These are phyloP conservation scores for Stenopsyche tienmushanensis DNA, from an alignment of 1,140 invertebrate genomes.

Conservation along the genomic window DNA sequence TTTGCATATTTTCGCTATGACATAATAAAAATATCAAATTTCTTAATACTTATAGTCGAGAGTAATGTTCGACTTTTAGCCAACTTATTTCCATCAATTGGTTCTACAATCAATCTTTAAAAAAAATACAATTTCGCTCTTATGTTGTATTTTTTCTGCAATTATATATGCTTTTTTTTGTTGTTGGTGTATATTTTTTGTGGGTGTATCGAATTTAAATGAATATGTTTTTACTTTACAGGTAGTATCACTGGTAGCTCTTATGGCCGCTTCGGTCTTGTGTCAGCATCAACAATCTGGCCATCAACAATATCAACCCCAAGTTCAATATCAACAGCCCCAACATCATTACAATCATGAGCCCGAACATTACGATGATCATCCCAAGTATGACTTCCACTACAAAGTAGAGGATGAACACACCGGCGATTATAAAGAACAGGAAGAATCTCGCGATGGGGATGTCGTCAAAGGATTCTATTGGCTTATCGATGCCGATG, in stretches of 20 bases:
- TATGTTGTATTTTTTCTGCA: no score
- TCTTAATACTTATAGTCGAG: no score
- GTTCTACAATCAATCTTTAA: no score
- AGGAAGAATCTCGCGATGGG: slow-evolving; percentile 58
- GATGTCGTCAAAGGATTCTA: slow-evolving; percentile 55
- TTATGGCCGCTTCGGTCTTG: slow-evolving; percentile 18
- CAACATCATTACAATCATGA: slow-evolving; percentile 36
- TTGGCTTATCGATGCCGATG: slow-evolving; percentile 46
- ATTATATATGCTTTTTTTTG: no score
- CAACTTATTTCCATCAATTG: no score
- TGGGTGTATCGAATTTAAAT: no score
- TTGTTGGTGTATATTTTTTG: no score
- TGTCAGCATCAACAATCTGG: slow-evolving; percentile 13
- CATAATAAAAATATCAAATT: no score
- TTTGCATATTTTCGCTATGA: no score
- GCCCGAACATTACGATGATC: slow-evolving; percentile 47
- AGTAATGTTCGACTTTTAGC: no score
- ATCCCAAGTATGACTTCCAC: slow-evolving; percentile 53
- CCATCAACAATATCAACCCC: slow-evolving; percentile 7
- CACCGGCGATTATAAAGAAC: slow-evolving; percentile 56
- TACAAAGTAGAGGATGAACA: slow-evolving; percentile 55
- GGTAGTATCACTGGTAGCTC: slow-evolving; percentile 5
- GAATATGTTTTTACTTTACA: background rate
- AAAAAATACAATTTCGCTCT: no score
- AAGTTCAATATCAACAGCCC: background rate